Evolutionary conservation across 1,140 invertebrate genomes (phyloP), one percentile per base, ranked within the genome.

Genomic region (Musca vetustissima): DNA sequence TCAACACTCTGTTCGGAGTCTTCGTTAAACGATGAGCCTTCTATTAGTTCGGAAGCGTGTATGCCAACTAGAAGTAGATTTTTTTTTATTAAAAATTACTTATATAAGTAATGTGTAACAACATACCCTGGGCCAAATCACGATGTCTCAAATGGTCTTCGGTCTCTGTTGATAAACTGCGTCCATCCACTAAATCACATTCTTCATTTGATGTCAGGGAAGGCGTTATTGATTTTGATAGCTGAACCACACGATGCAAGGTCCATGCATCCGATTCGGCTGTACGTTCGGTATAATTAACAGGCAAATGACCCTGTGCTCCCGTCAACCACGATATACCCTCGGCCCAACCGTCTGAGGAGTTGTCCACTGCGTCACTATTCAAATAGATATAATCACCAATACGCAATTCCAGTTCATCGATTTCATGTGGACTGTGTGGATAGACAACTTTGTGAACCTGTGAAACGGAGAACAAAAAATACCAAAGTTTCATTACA

Each of bases 181-280:
- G 70, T 43, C 85, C 85, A 74, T 86, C 85, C 4, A 83, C 80
- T 53, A 80, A 81, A 71, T 87, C 85, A 4, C 82, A 43, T 21
- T 85, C 84, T 66, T 86, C 83, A 28, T 73, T 81, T 1, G 82
- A 83, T 15, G 81, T 84, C 1, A 86, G 69, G 57, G 84, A 81
- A 11, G 84, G 83, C 11, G 84, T 81, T 28, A 81, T 67, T 64
- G 76, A 75, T 76, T 85, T 71, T 68, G 83, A 78, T 69, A 91
- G 83, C 24, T 85, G 85, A 11, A 91, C 83, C 19, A 89, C 87
- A 77, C 88, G 88, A 76, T 96, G 94, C 32, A 95, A 77, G 4
- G 93, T 95, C 94, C 94, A 96, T 1, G 93, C 91, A 84, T 95
- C 93, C 2, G 93, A 94, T 77, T 96, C 93, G 0, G 93, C 90